Percentiles rank a stretch among this genome's conserved stretches.
Evolutionary conservation across 2,888 invertebrate genomes (phyloP).

Genomic region (Cartodere bifasciata): DNA sequence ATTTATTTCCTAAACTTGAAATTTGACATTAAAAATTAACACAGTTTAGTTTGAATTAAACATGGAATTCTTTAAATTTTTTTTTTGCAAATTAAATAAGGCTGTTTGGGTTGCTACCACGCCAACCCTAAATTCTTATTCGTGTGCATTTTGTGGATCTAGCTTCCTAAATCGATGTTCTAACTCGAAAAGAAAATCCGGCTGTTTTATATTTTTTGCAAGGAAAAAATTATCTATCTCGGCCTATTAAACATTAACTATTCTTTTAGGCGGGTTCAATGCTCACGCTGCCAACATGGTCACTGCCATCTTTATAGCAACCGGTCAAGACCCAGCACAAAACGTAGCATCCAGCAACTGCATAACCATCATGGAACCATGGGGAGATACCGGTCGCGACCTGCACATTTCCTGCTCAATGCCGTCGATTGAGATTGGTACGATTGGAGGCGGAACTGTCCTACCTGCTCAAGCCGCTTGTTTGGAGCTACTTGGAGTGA

Average conservation of each 20-base stretch:
- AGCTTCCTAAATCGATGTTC: no score
- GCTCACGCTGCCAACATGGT: constrained; percentile 98
- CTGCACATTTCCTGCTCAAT: constrained; percentile 89
- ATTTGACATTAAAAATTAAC: no score
- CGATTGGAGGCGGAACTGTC: constrained; percentile 88
- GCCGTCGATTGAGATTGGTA: constrained; percentile 94
- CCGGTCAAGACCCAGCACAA: constrained; percentile 96
- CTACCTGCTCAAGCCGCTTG: constrained; percentile 83
- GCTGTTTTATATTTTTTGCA: no score
- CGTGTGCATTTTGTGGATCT: no score
- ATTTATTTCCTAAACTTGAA: no score
- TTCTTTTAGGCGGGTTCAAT: constrained; percentile 45
- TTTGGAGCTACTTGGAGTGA: constrained; percentile 71
- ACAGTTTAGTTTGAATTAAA: no score
- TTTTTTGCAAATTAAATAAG: no score
- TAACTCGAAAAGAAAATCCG: no score
- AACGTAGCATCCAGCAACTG: constrained; percentile 91
- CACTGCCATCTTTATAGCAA: constrained; percentile 91
- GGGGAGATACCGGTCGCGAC: constrained; percentile 62
- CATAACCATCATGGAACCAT: constrained; percentile 82
- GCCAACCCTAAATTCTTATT: no score
- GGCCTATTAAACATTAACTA: neutral
- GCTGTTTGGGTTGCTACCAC: no score
- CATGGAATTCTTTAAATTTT: no score
- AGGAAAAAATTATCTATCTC: neutral